Conservation (phyloP, 2,888 invertebrate species). For the Acanthosoma haemorrhoidale region DNA sequence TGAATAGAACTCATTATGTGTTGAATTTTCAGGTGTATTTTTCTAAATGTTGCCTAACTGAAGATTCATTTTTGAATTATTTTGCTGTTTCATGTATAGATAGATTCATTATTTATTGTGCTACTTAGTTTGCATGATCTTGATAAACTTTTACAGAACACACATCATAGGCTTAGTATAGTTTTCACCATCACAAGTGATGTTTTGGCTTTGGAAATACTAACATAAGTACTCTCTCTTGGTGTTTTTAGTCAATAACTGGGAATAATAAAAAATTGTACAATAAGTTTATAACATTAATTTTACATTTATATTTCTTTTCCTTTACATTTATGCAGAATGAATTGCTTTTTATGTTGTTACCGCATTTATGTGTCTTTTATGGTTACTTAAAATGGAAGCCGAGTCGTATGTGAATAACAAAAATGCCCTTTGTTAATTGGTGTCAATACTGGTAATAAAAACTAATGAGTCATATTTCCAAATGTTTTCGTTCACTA, state of each 20-base stretch:
- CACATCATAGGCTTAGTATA: no score
- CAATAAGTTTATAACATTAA: background rate
- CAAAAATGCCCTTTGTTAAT: background rate
- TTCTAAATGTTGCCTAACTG: background rate
- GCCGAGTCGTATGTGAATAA: conserved; percentile 12
- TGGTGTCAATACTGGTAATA: background rate
- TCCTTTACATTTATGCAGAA: conserved; percentile 7
- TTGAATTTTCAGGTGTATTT: background rate
- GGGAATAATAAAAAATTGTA: background rate
- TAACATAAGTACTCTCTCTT: background rate
- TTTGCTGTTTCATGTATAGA: background rate
- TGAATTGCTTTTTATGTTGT: conserved; percentile 10
- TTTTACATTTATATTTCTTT: background rate
- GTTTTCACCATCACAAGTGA: background rate
- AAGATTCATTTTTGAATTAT: background rate
- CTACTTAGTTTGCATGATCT: background rate
- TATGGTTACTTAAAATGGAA: background rate
- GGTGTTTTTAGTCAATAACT: background rate
- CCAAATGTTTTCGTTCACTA: conserved; percentile 14
- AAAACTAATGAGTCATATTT: conserved; percentile 20
- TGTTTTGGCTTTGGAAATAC: conserved; percentile 7
- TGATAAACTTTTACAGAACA: background rate
- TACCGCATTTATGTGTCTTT: conserved; percentile 4
- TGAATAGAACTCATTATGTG: background rate
- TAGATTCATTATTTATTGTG: background rate